Percentiles rank a stretch among this genome's conserved stretches.
These are phyloP conservation scores for Armadillidium nasatum DNA, from an alignment of 1,140 invertebrate species.

Conservation along the genomic window DNA sequence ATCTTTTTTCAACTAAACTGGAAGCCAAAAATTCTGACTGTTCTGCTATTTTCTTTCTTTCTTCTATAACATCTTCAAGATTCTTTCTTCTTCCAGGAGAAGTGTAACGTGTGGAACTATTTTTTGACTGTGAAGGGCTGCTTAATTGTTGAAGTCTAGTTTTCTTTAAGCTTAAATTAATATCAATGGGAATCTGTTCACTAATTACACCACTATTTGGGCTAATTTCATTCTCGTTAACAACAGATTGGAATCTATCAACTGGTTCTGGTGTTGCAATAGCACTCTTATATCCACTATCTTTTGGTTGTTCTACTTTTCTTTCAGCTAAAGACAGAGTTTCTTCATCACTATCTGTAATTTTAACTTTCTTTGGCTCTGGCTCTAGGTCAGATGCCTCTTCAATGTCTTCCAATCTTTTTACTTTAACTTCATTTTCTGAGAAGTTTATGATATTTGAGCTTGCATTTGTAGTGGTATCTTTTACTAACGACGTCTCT, in stretches of 20 bases:
- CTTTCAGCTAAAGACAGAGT: background rate
- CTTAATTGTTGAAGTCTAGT: constrained; percentile 25
- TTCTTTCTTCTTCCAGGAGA: constrained; percentile 36
- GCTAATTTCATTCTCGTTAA: constrained; percentile 35
- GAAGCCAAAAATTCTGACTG: constrained; percentile 23
- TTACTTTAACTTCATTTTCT: constrained; percentile 33
- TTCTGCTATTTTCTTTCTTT: constrained; percentile 37
- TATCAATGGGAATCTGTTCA: constrained; percentile 28
- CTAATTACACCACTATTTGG: constrained; percentile 33
- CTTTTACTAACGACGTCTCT: constrained; percentile 26
- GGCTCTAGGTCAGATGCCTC: constrained; percentile 37
- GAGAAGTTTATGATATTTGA: constrained; percentile 25
- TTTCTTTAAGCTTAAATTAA: constrained; percentile 9
- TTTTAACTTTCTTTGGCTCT: constrained; percentile 33
- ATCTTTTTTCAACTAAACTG: background rate
- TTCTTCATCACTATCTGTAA: constrained; percentile 40
- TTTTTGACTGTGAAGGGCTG: constrained; percentile 27
- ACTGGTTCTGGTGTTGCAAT: constrained; percentile 44
- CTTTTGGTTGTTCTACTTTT: constrained; percentile 42
- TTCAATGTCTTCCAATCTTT: constrained; percentile 35
- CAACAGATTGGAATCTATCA: constrained; percentile 32
- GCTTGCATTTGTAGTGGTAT: background rate
- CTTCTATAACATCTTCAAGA: constrained; percentile 38
- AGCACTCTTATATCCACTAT: constrained; percentile 45
- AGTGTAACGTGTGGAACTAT: constrained; percentile 26